Evolutionary conservation across 2,888 invertebrate species (phyloP).

Genomic region (Eristalis pertinax): DNA sequence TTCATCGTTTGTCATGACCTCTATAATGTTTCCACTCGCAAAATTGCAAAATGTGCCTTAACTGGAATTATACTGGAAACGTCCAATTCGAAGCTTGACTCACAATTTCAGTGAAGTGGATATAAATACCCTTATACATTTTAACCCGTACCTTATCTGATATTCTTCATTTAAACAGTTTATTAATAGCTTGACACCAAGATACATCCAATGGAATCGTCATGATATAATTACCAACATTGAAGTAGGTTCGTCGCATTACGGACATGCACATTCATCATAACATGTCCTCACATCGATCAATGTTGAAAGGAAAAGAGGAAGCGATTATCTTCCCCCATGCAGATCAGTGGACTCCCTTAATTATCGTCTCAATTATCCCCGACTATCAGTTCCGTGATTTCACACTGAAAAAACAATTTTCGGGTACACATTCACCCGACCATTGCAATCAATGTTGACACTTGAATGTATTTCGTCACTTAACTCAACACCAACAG

Average conservation of each 20-base stretch:
- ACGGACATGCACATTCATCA: conserved; percentile 59
- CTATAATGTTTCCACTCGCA: too few species aligned
- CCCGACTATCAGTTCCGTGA: conserved; percentile 35
- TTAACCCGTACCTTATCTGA: too few species aligned
- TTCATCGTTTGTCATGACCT: too few species aligned
- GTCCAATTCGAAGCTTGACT: too few species aligned
- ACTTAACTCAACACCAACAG: conserved; percentile 58
- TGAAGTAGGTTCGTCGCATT: neutral
- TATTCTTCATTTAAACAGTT: neutral
- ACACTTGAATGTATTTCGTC: conserved; percentile 70
- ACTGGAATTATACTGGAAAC: too few species aligned
- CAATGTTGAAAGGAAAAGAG: conserved; percentile 26
- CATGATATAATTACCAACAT: conserved; percentile 12
- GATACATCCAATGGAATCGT: neutral
- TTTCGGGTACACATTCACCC: conserved; percentile 41
- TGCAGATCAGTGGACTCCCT: conserved; percentile 13
- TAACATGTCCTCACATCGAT: conserved; percentile 52
- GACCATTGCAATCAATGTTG: conserved; percentile 58
- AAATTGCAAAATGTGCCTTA: too few species aligned
- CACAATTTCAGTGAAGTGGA: too few species aligned
- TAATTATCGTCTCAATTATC: conserved; percentile 70
- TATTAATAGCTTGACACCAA: neutral
- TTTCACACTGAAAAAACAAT: conserved; percentile 48
- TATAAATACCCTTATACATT: too few species aligned
- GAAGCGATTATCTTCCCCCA: conserved; percentile 29